phyloP scores from a whole-genome alignment of 2,888 invertebrate species.

The Coecobrya sp. region DNA sequence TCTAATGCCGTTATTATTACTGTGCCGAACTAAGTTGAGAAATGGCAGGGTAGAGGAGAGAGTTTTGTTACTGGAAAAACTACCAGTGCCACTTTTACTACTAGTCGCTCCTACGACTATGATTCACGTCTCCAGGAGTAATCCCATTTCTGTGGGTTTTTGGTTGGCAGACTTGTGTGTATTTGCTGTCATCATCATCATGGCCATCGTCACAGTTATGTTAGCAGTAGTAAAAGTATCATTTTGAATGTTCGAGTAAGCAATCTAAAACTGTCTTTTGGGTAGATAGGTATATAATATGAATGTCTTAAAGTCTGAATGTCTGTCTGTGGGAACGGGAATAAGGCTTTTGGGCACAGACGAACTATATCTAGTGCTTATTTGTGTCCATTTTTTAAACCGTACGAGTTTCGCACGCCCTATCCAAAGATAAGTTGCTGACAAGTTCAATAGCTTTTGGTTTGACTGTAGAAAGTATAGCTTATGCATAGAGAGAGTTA shows the following conservation, averaged over 20 bases:
- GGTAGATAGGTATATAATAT: no score
- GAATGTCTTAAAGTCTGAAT: not conserved
- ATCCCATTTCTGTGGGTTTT: slow-evolving; percentile 20
- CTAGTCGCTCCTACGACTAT: not conserved
- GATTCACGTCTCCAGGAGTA: not conserved
- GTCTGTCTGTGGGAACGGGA: not conserved
- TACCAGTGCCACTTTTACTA: not conserved
- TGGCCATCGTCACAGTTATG: slow-evolving; percentile 8
- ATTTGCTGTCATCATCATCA: not conserved
- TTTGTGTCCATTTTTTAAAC: slow-evolving; percentile 3
- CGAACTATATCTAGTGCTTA: not conserved
- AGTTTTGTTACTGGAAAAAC: not conserved
- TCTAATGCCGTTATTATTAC: not conserved
- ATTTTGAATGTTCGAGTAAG: not conserved
- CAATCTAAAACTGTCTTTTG: not conserved
- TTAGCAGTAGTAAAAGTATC: not conserved
- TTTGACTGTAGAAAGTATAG: not conserved
- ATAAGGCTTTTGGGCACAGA: not conserved
- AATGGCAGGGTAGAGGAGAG: not conserved
- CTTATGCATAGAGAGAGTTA: no score
- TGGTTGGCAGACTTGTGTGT: slow-evolving; percentile 33
- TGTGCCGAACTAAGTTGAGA: not conserved
- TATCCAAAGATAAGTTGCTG: slow-evolving; percentile 32
- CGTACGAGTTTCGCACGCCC: not conserved
- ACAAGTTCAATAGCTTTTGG: slow-evolving; percentile 63